Conservation (phyloP, 1,140 invertebrate species). For the Drosophila lini region DNA sequence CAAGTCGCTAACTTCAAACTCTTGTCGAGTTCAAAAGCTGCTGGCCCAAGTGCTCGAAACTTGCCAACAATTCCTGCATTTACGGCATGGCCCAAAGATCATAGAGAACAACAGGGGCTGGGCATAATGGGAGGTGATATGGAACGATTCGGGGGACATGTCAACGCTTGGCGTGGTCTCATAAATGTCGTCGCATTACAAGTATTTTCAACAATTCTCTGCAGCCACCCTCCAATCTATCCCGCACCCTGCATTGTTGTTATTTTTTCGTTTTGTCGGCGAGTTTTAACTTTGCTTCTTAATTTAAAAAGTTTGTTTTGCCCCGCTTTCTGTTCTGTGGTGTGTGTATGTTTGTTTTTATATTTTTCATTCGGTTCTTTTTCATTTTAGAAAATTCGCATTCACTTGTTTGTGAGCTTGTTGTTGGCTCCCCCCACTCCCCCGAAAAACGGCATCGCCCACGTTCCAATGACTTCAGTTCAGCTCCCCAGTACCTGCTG, state of each 20-base stretch:
- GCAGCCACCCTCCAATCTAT: constrained; percentile 33
- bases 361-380: constrained; percentile 45
- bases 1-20: constrained; percentile 13
- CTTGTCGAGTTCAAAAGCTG: constrained; percentile 13
- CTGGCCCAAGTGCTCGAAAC: constrained; percentile 22
- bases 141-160: constrained; percentile 33
- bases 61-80: constrained; percentile 12
- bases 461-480: constrained; percentile 25
- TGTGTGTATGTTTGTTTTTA: constrained; percentile 15
- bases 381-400: constrained; percentile 64
- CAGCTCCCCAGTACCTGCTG: constrained; percentile 48
- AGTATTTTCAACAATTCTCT: constrained; percentile 38
- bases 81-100: constrained; percentile 29
- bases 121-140: constrained; percentile 27
- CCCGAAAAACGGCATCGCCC: constrained; percentile 37
- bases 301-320: constrained; percentile 77
- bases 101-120: constrained; percentile 13
- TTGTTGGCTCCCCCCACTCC: constrained; percentile 21
- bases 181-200: constrained; percentile 56
- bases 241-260: constrained; percentile 12
- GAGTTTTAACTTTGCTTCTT: constrained; percentile 81
- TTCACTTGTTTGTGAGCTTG: constrained; percentile 65
- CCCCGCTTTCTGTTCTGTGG: constrained; percentile 13
- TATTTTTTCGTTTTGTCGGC: constrained; percentile 49
- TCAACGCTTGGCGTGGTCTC: constrained; percentile 44